These are phyloP conservation scores for Saturnia pavonia DNA, from an alignment of 2,888 invertebrate species.

Conservation along the genomic window DNA sequence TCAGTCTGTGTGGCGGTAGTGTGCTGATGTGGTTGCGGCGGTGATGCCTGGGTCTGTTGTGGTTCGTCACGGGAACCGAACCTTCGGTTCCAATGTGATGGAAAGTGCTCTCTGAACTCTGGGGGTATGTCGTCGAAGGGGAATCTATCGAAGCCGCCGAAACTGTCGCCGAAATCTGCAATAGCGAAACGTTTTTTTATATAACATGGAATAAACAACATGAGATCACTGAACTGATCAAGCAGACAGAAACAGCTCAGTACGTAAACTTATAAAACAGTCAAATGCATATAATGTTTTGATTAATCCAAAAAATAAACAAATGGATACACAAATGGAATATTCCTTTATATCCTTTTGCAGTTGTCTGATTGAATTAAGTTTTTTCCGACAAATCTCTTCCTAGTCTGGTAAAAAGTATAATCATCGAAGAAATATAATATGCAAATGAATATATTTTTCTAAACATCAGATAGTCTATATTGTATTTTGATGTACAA, in stretches of 20 bases:
- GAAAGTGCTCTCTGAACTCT: slow-evolving; percentile 76
- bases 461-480: neutral
- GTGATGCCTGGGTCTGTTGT: slow-evolving; percentile 44
- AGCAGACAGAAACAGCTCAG: neutral
- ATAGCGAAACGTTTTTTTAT: slow-evolving; percentile 54
- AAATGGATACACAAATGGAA: no score
- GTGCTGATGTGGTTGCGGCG: slow-evolving; percentile 53
- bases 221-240: slow-evolving; percentile 24
- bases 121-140: slow-evolving; percentile 78
- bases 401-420: neutral
- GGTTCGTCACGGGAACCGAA: slow-evolving; percentile 63
- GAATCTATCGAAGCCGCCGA: slow-evolving; percentile 78
- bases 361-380: neutral
- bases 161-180: slow-evolving; percentile 76
- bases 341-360: no score
- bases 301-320: no score
- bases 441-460: neutral
- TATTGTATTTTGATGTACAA: neutral
- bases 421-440: no score
- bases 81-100: slow-evolving; percentile 70
- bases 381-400: neutral
- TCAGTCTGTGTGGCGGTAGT: slow-evolving; percentile 73
- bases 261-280: no score
- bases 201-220: slow-evolving; percentile 42
- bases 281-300: no score